These are phyloP conservation scores for Caradrina kadenii DNA, from an alignment of 2,888 invertebrate species.

Conservation along the genomic window DNA sequence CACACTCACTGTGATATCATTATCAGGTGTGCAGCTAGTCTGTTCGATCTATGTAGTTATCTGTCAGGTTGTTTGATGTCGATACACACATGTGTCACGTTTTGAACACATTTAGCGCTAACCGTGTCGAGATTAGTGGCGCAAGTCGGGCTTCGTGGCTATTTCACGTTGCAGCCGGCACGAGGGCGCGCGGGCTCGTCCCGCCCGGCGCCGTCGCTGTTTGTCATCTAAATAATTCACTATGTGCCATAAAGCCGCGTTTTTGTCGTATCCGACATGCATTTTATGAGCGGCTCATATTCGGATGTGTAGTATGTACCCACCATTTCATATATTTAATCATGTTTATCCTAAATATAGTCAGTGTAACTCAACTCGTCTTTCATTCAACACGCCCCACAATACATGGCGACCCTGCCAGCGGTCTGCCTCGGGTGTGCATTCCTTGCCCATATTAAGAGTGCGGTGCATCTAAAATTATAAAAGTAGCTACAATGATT, in stretches of 20 bases:
- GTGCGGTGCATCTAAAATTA: too few relatives aligned
- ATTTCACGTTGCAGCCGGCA: slow-evolving; percentile 20
- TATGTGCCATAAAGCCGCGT: slow-evolving; percentile 41
- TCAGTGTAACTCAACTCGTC: too few relatives aligned
- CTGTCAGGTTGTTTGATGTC: background rate
- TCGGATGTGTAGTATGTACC: too few relatives aligned
- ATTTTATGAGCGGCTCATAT: slow-evolving; percentile 45
- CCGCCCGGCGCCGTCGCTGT: slow-evolving; percentile 27
- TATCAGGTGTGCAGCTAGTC: background rate
- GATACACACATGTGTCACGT: background rate
- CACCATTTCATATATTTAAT: too few relatives aligned
- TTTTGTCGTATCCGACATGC: slow-evolving; percentile 34
- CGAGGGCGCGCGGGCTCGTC: background rate
- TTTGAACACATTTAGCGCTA: background rate
- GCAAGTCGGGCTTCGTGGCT: slow-evolving; percentile 10
- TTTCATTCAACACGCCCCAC: too few relatives aligned
- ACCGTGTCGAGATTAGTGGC: background rate
- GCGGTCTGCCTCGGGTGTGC: too few relatives aligned
- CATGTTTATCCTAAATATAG: too few relatives aligned
- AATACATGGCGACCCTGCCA: too few relatives aligned
- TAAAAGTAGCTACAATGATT: too few relatives aligned
- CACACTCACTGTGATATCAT: too few relatives aligned
- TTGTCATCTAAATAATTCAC: slow-evolving; percentile 59
- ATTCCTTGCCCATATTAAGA: too few relatives aligned
- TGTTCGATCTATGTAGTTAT: too few relatives aligned